Conservation (phyloP, 2,888 invertebrate genomes). For the Agriopis aurantiaria region DNA sequence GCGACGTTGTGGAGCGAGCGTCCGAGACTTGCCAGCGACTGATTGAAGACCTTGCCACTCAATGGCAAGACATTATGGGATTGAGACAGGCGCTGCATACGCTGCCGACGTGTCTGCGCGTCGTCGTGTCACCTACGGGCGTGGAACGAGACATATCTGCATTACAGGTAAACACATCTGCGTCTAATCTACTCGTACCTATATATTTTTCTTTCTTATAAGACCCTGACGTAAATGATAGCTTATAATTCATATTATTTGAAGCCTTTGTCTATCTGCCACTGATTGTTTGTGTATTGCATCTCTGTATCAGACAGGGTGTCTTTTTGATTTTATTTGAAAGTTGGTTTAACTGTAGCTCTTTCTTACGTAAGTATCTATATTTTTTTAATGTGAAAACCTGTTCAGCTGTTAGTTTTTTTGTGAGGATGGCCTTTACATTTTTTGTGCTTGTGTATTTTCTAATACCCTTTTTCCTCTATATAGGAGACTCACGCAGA, state of each 20-base stretch:
- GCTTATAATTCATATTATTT: too few species aligned
- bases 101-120: slow-evolving; percentile 90
- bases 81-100: slow-evolving; percentile 92
- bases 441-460: background rate
- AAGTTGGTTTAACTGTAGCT: too few species aligned
- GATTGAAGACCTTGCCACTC: slow-evolving; percentile 88
- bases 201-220: background rate
- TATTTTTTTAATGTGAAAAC: too few species aligned
- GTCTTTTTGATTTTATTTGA: too few species aligned
- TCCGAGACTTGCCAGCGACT: slow-evolving; percentile 90
- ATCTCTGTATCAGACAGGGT: too few species aligned
- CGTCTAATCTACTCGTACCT: background rate
- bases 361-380: too few species aligned
- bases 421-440: background rate
- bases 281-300: too few species aligned
- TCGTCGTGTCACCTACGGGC: slow-evolving; percentile 92
- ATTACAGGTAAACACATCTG: slow-evolving; percentile 67
- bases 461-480: background rate
- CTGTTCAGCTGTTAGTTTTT: too few species aligned
- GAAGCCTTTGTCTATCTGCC: too few species aligned
- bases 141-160: slow-evolving; percentile 92
- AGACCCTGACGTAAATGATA: too few species aligned
- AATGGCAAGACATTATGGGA: slow-evolving; percentile 93
- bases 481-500: slow-evolving; percentile 90
- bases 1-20: slow-evolving; percentile 92